Evolutionary conservation across 2,888 invertebrate genomes (phyloP).

Genomic region (Drosophila incognita): DNA sequence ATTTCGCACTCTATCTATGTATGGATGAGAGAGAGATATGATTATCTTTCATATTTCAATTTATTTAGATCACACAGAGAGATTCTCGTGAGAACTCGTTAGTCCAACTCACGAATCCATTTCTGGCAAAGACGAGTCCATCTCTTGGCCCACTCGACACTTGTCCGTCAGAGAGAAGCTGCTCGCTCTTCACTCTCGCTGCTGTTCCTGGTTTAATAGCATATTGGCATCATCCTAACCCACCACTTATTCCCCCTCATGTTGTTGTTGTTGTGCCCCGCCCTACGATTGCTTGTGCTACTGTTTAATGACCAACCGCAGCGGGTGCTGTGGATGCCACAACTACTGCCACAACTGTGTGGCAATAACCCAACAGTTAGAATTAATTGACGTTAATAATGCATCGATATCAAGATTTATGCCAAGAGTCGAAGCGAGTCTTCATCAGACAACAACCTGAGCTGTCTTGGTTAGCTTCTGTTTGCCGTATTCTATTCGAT

Average conservation of each 20-base stretch:
- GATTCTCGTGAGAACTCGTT: background rate
- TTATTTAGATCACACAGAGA: background rate
- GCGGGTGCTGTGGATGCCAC: slow-evolving; percentile 24
- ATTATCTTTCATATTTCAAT: too few species aligned
- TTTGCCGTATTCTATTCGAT: slow-evolving; percentile 34
- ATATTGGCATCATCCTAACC: slow-evolving; percentile 3
- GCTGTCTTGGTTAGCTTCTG: slow-evolving; percentile 10
- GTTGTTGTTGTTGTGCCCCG: slow-evolving; percentile 14
- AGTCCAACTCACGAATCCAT: background rate
- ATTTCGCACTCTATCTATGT: background rate
- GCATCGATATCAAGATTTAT: slow-evolving; percentile 76
- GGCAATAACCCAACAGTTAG: slow-evolving; percentile 68
- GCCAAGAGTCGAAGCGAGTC: slow-evolving; percentile 22
- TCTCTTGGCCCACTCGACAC: slow-evolving; percentile 1
- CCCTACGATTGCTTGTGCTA: slow-evolving; percentile 40
- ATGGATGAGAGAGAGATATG: too few species aligned
- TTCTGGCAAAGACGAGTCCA: background rate
- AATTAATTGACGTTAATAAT: slow-evolving; percentile 80
- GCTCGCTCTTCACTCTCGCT: slow-evolving; percentile 42
- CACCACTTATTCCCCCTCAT: background rate
- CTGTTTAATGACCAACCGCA: slow-evolving; percentile 68
- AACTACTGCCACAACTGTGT: slow-evolving; percentile 30
- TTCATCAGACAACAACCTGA: slow-evolving; percentile 30
- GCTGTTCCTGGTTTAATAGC: slow-evolving; percentile 2
- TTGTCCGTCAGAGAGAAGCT: background rate